Conservation (phyloP, 2,797 vertebrate genomes). For the Typhlichthys eigenmanni region DNA sequence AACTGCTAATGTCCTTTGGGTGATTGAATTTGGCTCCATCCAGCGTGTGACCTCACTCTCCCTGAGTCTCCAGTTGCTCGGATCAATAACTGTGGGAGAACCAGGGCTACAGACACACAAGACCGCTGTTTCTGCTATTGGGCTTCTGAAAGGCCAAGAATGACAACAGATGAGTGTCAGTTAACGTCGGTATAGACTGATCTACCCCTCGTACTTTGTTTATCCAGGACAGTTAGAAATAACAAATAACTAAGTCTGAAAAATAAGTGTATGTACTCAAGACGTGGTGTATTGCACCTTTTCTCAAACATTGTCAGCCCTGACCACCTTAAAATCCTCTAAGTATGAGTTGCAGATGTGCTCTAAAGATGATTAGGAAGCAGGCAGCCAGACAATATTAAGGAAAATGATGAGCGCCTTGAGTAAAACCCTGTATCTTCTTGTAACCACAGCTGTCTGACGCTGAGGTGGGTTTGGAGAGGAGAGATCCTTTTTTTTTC, state of each 20-base stretch:
- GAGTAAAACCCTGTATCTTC: constrained; percentile 33
- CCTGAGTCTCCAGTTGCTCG: constrained; percentile 36
- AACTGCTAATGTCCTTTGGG: constrained; percentile 3
- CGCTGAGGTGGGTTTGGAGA: not conserved
- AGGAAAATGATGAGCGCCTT: constrained; percentile 42
- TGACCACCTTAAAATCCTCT: not conserved
- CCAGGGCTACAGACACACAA: constrained; percentile 10
- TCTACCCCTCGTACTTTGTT: not conserved
- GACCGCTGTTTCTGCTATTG: constrained; percentile 2
- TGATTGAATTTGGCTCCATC: constrained; percentile 1
- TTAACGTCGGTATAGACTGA: not conserved
- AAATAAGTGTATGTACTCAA: not conserved
- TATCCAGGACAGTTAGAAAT: not conserved
- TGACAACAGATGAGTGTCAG: not conserved
- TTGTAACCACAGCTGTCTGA: constrained; percentile 24
- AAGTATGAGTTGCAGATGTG: constrained; percentile 41
- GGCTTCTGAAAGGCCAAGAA: not conserved
- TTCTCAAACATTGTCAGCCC: too few relatives aligned
- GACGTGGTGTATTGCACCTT: too few relatives aligned
- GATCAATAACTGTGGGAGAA: constrained; percentile 40
- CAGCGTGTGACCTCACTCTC: constrained; percentile 17
- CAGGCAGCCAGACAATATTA: constrained; percentile 37
- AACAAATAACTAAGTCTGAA: not conserved
- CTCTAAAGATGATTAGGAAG: constrained; percentile 52
- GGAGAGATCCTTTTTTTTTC: constrained; percentile 18